Percentiles rank a stretch among this genome's conserved stretches.
These are phyloP conservation scores for Himalopsyche phryganea DNA, from an alignment of 1,140 invertebrate species.

Conservation along the genomic window DNA sequence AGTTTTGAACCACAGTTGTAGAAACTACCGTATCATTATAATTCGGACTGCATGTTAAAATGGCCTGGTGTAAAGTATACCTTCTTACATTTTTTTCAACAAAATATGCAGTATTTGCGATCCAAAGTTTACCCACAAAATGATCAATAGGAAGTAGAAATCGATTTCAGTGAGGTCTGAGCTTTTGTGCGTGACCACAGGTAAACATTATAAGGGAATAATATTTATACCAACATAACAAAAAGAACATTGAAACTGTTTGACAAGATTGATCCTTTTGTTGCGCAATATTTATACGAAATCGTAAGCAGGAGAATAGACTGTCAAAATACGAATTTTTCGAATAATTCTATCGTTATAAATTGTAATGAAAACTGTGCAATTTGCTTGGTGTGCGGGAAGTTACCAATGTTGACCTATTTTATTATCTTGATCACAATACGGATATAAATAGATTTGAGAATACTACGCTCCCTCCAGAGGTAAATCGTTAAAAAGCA, in stretches of 20 bases:
- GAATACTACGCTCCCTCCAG: no score
- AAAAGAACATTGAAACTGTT: not conserved
- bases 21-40: not conserved
- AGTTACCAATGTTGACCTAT: not conserved
- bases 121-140: no score
- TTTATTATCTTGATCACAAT: no score
- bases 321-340: not conserved
- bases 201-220: constrained; percentile 10
- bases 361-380: constrained; percentile 1
- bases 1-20: no score
- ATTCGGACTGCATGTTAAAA: no score
- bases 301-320: not conserved
- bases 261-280: constrained; percentile 9
- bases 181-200: constrained; percentile 5
- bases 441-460: no score
- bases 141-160: constrained; percentile 4
- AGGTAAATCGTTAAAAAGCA: no score
- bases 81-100: no score
- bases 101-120: no score
- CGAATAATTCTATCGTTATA: no score
- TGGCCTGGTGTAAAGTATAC: no score
- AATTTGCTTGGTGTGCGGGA: not conserved
- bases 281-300: not conserved
- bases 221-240: constrained; percentile 1
- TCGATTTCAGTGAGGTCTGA: constrained; percentile 7